These are phyloP conservation scores for Trichogramma dendrolimi DNA, from an alignment of 2,888 invertebrate species.

Conservation along the genomic window DNA sequence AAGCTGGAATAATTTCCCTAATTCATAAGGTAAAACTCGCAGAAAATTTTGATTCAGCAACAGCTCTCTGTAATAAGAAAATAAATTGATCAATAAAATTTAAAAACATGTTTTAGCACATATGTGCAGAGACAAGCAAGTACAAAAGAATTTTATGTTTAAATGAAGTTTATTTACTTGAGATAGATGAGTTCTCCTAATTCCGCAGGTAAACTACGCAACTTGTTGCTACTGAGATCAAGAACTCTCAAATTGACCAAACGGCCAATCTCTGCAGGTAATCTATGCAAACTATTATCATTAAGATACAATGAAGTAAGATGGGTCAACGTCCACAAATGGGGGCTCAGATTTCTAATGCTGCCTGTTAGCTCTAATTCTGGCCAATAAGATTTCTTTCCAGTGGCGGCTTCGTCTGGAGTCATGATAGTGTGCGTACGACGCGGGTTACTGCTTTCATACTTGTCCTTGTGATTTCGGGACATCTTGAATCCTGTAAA, in stretches of 20 bases:
- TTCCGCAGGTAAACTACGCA: slow-evolving; percentile 90
- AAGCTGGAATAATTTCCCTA: slow-evolving; percentile 95
- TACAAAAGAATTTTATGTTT: neutral
- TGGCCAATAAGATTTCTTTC: slow-evolving; percentile 89
- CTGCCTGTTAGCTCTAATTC: slow-evolving; percentile 89
- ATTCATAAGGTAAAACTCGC: slow-evolving; percentile 89
- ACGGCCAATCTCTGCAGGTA: slow-evolving; percentile 87
- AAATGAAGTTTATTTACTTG: slow-evolving; percentile 57
- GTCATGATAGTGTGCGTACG: slow-evolving; percentile 89
- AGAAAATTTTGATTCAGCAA: slow-evolving; percentile 91
- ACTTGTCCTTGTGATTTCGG: slow-evolving; percentile 78
- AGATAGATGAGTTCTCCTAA: slow-evolving; percentile 94
- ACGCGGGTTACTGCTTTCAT: slow-evolving; percentile 74
- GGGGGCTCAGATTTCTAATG: slow-evolving; percentile 89
- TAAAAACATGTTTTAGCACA: neutral
- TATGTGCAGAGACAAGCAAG: neutral
- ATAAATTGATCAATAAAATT: neutral
- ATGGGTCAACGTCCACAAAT: slow-evolving; percentile 86
- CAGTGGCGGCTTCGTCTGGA: slow-evolving; percentile 85
- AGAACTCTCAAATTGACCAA: slow-evolving; percentile 80
- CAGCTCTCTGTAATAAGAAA: slow-evolving; percentile 71
- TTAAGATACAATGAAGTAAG: slow-evolving; percentile 92
- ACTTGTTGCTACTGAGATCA: slow-evolving; percentile 92
- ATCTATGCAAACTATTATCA: slow-evolving; percentile 86
- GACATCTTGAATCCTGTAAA: slow-evolving; percentile 52